Percentiles rank a stretch among this genome's conserved stretches.
These are phyloP conservation scores for Drosophila insularis DNA, from an alignment of 1,140 invertebrate species.

Conservation along the genomic window DNA sequence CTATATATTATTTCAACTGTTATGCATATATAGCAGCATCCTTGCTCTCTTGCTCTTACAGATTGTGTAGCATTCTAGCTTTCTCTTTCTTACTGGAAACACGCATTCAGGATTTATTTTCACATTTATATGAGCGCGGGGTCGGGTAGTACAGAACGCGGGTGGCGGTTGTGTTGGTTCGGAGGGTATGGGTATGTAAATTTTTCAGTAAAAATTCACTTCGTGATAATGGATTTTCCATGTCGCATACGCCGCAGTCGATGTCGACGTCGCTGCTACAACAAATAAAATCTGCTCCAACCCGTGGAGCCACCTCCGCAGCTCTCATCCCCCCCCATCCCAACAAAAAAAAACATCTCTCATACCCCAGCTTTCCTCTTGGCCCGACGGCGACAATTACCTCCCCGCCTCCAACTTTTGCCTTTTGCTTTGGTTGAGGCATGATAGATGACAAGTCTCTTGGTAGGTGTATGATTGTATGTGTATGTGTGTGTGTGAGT, in stretches of 20 bases:
- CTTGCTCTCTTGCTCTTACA: neutral
- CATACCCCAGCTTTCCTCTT: slow-evolving; percentile 14
- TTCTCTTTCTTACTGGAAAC: slow-evolving; percentile 37
- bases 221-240: slow-evolving; percentile 80
- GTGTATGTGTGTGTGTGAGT: slow-evolving; percentile 13
- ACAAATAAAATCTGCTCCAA: slow-evolving; percentile 62
- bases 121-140: slow-evolving; percentile 69
- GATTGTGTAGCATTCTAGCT: slow-evolving; percentile 13
- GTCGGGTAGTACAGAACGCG: too few species aligned
- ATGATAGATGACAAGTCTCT: slow-evolving; percentile 74
- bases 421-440: slow-evolving; percentile 54
- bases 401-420: slow-evolving; percentile 32
- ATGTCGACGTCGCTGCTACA: slow-evolving; percentile 39
- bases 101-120: slow-evolving; percentile 80
- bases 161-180: neutral
- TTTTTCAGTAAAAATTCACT: slow-evolving; percentile 81
- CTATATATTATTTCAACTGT: slow-evolving; percentile 44
- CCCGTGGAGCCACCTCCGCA: slow-evolving; percentile 17
- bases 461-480: slow-evolving; percentile 53
- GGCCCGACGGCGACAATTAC: slow-evolving; percentile 66
- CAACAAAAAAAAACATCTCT: slow-evolving; percentile 1
- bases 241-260: slow-evolving; percentile 73
- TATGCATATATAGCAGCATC: slow-evolving; percentile 29
- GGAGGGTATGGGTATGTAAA: slow-evolving; percentile 67
- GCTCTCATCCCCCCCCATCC: neutral